phyloP scores from a whole-genome alignment of 2,888 invertebrate genomes.

The Ellobium chinense region DNA sequence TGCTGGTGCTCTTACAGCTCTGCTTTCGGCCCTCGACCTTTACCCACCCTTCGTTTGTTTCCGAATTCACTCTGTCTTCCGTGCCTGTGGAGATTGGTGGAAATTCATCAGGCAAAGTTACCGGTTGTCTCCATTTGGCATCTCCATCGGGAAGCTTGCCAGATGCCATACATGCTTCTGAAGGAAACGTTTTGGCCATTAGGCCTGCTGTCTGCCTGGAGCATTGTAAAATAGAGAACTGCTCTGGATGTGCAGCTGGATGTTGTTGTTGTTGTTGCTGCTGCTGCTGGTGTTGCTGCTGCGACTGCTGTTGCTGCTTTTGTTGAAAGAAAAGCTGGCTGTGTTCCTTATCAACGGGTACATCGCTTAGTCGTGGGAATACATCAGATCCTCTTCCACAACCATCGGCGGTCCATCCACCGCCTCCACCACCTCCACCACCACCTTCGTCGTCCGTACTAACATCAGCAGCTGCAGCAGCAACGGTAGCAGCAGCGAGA shows the following conservation, averaged over 20 bases:
- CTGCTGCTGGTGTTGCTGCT: neutral
- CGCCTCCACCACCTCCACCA: neutral
- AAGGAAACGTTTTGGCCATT: slow-evolving; percentile 4
- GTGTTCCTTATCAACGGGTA: neutral
- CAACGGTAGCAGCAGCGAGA: neutral
- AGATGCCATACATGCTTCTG: neutral
- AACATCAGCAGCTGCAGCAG: neutral
- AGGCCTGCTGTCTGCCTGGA: neutral
- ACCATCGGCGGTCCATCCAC: neutral
- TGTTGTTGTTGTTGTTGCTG: neutral
- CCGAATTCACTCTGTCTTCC: slow-evolving; percentile 19
- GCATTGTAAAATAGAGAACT: neutral
- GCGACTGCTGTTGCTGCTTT: neutral
- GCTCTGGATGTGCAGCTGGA: neutral
- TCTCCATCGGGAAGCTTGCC: slow-evolving; percentile 12
- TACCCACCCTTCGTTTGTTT: slow-evolving; percentile 33
- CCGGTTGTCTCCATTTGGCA: slow-evolving; percentile 7
- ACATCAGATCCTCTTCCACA: neutral
- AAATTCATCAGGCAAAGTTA: slow-evolving; percentile 8
- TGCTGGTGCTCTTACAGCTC: neutral
- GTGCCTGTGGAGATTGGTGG: slow-evolving; percentile 16
- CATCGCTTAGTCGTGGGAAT: neutral
- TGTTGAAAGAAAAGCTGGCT: neutral
- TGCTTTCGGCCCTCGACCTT: slow-evolving; percentile 32
- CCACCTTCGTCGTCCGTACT: slow-evolving; percentile 10